Conservation (phyloP, 2,113 vertebrate genomes). For the Mustela lutreola region DNA sequence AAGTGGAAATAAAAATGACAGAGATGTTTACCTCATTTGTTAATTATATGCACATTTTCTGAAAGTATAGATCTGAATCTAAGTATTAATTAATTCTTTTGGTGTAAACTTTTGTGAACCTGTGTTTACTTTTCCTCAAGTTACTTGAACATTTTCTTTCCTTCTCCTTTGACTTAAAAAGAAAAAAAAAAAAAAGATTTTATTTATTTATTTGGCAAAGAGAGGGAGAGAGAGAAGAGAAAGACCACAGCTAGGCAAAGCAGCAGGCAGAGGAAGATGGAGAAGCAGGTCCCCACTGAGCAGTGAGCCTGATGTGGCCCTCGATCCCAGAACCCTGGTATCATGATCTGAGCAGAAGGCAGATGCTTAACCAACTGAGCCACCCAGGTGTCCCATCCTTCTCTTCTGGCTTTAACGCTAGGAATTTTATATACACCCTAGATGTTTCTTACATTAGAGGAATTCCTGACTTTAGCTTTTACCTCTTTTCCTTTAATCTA, state of each 20-base stretch:
- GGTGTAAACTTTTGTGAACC: background rate
- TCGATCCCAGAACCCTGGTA: no score
- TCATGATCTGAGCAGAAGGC: no score
- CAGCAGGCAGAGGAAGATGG: no score
- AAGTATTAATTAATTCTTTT: background rate
- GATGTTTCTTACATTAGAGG: slow-evolving; percentile 17
- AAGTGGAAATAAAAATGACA: background rate
- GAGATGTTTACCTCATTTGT: background rate
- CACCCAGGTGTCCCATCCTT: no score
- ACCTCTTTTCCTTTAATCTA: background rate
- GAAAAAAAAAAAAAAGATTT: no score
- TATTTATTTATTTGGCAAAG: background rate
- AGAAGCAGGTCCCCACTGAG: no score
- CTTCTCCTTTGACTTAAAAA: background rate
- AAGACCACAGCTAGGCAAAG: no score
- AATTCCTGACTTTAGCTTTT: background rate
- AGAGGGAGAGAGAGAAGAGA: no score
- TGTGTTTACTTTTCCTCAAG: background rate
- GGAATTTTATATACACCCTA: background rate
- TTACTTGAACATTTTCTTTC: slow-evolving; percentile 6
- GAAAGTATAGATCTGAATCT: background rate
- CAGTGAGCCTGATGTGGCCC: no score
- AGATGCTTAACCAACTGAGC: no score
- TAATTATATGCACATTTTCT: slow-evolving; percentile 48
- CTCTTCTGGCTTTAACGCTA: background rate